Evolutionary conservation across 2,888 invertebrate species (phyloP).

Genomic region (Schizaphis graminum): DNA sequence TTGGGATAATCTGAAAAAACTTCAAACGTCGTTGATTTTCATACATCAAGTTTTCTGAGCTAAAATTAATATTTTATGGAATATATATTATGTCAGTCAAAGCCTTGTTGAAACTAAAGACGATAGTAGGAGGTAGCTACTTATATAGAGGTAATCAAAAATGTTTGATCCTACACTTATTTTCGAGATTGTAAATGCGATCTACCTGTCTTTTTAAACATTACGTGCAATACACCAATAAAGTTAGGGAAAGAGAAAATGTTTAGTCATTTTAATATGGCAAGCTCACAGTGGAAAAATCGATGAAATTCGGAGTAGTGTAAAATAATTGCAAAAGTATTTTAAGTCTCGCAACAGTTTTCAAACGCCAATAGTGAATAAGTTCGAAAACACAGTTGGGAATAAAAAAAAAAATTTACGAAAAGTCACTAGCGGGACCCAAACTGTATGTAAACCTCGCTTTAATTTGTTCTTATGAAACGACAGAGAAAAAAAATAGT

Average conservation of each 20-base stretch:
- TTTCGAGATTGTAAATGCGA: neutral
- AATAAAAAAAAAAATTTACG: neutral
- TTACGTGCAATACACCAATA: neutral
- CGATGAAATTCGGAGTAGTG: neutral
- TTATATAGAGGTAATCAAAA: neutral
- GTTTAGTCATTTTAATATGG: neutral
- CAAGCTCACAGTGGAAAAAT: neutral
- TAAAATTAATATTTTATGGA: slow-evolving; percentile 13
- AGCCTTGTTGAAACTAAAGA: neutral
- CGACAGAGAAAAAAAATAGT: neutral
- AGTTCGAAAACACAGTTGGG: neutral
- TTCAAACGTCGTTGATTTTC: neutral
- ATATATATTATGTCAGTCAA: neutral
- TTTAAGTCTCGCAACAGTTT: neutral
- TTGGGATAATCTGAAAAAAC: neutral
- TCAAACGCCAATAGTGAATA: neutral
- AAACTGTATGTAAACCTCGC: neutral
- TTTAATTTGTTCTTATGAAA: neutral
- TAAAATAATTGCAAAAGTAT: slow-evolving; percentile 14
- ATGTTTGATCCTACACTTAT: neutral
- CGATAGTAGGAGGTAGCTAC: neutral
- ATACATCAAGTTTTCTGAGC: neutral
- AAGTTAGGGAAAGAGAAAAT: neutral
- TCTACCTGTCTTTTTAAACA: neutral
- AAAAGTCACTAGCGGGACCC: neutral